These are phyloP conservation scores for Danionella cerebrum DNA, from an alignment of 2,113 vertebrate genomes.

Conservation along the genomic window DNA sequence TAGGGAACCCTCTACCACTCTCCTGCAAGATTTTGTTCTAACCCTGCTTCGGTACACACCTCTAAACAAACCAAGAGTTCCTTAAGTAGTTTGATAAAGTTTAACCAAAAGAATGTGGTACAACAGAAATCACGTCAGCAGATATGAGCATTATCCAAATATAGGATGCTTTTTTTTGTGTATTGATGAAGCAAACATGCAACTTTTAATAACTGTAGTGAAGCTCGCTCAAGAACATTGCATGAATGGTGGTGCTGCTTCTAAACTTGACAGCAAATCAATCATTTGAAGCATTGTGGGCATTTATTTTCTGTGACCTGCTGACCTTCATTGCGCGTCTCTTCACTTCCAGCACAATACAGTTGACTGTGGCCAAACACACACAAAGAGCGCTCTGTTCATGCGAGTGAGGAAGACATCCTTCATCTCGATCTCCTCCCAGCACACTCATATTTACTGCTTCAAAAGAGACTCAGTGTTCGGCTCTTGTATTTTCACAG, in stretches of 20 bases:
- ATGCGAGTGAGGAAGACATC: background rate
- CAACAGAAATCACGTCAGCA: no score
- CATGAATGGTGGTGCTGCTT: background rate
- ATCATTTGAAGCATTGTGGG: conserved; percentile 34
- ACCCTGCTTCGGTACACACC: no score
- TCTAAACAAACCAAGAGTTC: no score
- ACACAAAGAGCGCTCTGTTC: conserved; percentile 36
- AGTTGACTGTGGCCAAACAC: conserved; percentile 21
- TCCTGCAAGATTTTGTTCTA: no score
- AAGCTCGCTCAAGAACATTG: background rate
- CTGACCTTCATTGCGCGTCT: conserved; percentile 14
- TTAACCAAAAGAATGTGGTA: no score
- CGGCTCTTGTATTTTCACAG: background rate
- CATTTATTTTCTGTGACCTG: conserved; percentile 33
- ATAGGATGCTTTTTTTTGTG: background rate
- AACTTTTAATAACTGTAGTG: background rate
- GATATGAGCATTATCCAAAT: no score
- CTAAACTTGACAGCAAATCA: conserved; percentile 30
- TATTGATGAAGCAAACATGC: no score
- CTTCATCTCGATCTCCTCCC: conserved; percentile 2
- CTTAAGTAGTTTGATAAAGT: no score
- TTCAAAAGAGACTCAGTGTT: conserved; percentile 6
- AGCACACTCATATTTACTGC: background rate
- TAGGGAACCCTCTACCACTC: no score
- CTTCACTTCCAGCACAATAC: conserved; percentile 11